Base-by-base conservation (phyloP, 2,888 invertebrate species). In the Cremastinae sp. region DNA sequence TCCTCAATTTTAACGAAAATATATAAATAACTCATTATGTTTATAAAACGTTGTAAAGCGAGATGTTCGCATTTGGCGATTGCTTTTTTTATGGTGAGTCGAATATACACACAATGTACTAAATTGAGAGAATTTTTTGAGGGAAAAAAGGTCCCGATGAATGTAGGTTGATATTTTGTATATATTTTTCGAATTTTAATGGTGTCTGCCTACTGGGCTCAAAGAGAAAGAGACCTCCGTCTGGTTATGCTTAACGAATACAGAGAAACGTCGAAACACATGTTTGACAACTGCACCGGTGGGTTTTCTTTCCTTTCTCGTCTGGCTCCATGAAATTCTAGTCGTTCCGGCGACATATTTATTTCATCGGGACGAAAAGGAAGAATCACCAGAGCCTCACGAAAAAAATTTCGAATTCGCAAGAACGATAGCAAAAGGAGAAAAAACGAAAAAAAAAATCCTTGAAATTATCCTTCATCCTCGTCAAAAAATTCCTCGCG, bases 241-340 rank as follows among this genome's bases (percentile, higher is more conserved):
- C 39, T 51, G 65, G 65, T 49, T 56, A 51, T 43, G 58, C 51
- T 58, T 28, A 10, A 65, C 43, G 45, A 22, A 59, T 45, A 66
- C 37, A 62, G 20, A 37, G 35, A 56, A 66, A 61, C 61, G 49
- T 35, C 43, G 59, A 72, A 72, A 59, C 37, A 65, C 53, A 59
- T 66, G 51, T 59, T 66, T 43, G 43, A 22, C 53, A 53, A 45
- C 65, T 66, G 73, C 65, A 65, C 12, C 43, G 53, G 18, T 58
- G 51, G 14, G 28, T 28, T 41, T 51, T 51, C 49, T 22, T 39
- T 22, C 8, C 41, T 39, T 56, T 37, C 58, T 18, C 10, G 18
- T 14, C 8, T 9, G 41, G 7, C 35, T 16, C 9, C 3, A 4
- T 20, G 9, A 39, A 65, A 64, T 45, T 45, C 16, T 1, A 39